A percentile compares a stretch with the other conserved stretches of the same genome.
These are phyloP conservation scores for Nomada hirtipes DNA, from an alignment of 2,888 invertebrate genomes.

Conservation along the genomic window DNA sequence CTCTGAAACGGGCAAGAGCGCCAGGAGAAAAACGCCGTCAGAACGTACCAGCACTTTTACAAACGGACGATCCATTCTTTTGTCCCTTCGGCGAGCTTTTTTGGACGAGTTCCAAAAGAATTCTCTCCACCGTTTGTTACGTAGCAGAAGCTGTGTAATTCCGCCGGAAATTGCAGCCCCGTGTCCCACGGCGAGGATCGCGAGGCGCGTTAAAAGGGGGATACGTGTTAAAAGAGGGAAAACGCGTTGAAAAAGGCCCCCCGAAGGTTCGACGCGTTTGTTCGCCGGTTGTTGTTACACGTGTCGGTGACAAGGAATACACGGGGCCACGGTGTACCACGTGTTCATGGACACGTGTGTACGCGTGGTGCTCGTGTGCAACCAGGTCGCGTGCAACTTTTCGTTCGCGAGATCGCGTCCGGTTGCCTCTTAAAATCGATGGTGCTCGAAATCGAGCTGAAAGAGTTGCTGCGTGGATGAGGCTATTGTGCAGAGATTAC, in stretches of 20 bases:
- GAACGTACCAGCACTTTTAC: not conserved
- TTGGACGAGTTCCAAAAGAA: conserved; percentile 31
- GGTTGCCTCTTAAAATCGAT: conserved; percentile 41
- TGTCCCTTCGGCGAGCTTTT: conserved; percentile 4
- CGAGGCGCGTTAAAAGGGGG: not conserved
- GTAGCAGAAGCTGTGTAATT: not conserved
- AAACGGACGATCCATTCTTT: not conserved
- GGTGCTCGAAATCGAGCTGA: conserved; percentile 22
- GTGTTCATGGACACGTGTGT: conserved; percentile 54
- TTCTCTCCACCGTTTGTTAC: conserved; percentile 24
- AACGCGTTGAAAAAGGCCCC: no score
- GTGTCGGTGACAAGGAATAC: conserved; percentile 33
- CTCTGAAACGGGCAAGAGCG: not conserved
- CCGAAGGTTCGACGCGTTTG: no score
- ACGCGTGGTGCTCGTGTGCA: conserved; percentile 23
- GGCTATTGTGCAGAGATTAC: not conserved
- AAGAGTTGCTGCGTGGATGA: not conserved
- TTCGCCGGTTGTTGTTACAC: conserved; percentile 10
- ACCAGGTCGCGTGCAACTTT: conserved; percentile 63
- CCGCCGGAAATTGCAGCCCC: conserved; percentile 1
- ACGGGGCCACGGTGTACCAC: conserved; percentile 38
- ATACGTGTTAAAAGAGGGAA: no score
- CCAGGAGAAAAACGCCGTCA: not conserved
- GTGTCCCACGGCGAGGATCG: not conserved
- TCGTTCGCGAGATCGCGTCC: conserved; percentile 54